Base-by-base conservation (phyloP, 30 jellyfish, hydroid and myxozoan species). In the Nemopilema nomurai region DNA sequence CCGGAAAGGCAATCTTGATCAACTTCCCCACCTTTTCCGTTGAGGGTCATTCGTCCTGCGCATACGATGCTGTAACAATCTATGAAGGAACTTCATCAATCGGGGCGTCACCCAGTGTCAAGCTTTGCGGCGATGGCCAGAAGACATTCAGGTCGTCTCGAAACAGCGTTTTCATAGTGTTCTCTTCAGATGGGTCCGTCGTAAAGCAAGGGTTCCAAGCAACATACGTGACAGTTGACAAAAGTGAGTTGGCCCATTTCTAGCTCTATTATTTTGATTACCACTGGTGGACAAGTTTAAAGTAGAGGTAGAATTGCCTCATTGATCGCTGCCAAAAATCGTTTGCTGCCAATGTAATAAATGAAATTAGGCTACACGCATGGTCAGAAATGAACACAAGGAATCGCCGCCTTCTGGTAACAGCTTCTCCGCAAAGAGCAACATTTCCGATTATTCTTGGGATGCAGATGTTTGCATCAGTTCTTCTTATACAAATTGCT, bases 101-200 rank as follows among this genome's bases (percentile, higher is more conserved):
- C 24, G 77, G 33, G 13, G 13, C 6, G 6, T 3, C 57, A 3
- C 57, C 57, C 9, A 23, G 4, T 0, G 31, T 49, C 16, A 67
- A 18, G 16, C 20, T 67, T 30, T 67, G 77, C 24, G 77, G 77
- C 33, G 41, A 18, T 67, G 77, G 77, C 24, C 33, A 30, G 1
- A 67, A 67, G 16, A 24, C 77, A 23, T 67, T 67, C 41, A 67
- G 13, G 57, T 41, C 57, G 13, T 3, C 9, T 41, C 9, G 57
- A 41, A 41, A 41, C 57, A 41, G 57, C 41, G 41, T 67, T 1
- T 67, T 67, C 41, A 67, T 67, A 41, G 21, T 30, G 24, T 67
- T 67, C 16, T 23, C 77, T 0, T 67, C 77, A 24, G 77, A 67
- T 67, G 41, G 41, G 8, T 67, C 77, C 1, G 77, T 67, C 33